Conservation (phyloP, 2,113 vertebrate genomes). For the Alethe diademata region DNA sequence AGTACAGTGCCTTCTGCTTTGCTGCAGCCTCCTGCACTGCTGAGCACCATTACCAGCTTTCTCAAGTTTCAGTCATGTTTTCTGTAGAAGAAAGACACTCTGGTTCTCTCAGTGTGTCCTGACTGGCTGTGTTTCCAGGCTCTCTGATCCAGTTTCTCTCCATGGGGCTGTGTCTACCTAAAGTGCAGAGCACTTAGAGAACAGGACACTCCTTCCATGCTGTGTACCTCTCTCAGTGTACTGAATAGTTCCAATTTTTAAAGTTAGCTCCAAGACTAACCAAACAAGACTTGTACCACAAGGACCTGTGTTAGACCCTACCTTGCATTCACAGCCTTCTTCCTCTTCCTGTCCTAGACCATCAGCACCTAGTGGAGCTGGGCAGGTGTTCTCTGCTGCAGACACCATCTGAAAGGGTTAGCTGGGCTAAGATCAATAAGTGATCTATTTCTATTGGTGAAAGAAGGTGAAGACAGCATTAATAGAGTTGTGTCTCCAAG, state of each 20-base stretch:
- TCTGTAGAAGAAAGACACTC: not conserved
- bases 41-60: not conserved
- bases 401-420: not conserved
- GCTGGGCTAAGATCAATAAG: not conserved
- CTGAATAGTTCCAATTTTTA: not conserved
- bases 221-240: not conserved
- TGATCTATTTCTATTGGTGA: not conserved
- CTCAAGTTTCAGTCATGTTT: not conserved
- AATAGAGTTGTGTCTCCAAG: not conserved
- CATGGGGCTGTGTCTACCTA: not conserved
- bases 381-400: not conserved
- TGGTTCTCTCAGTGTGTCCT: not conserved
- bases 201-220: not conserved
- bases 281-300: not conserved
- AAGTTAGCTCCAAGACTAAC: not conserved
- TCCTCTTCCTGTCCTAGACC: not conserved
- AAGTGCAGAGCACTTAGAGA: not conserved
- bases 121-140: not conserved
- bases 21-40: not conserved
- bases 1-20: not conserved
- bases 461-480: not conserved
- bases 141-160: not conserved
- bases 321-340: not conserved
- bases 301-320: not conserved
- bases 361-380: not conserved